phyloP scores from a whole-genome alignment of 1,140 invertebrate species.

The Ericerus pela region DNA sequence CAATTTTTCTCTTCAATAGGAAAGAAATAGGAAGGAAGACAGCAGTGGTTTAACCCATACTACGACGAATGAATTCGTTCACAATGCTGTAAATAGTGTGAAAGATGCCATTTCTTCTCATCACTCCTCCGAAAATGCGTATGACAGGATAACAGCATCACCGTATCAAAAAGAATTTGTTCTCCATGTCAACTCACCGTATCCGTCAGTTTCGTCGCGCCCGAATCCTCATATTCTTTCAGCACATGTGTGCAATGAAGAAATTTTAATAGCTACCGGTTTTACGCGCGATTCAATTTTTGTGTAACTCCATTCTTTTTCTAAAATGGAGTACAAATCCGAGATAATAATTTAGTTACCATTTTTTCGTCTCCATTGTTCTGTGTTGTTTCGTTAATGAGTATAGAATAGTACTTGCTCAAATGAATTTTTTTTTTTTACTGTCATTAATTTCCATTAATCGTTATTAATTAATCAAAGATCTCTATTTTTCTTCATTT shows the following conservation, averaged over 20 bases:
- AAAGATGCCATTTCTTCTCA: conserved; percentile 13
- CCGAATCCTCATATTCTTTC: conserved; percentile 16
- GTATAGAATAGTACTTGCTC: too few relatives aligned
- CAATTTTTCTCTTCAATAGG: neutral
- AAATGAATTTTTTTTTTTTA: too few relatives aligned
- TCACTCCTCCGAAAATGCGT: conserved; percentile 3
- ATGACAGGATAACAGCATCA: conserved; percentile 9
- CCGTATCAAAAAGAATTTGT: conserved; percentile 22
- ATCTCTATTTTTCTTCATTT: too few relatives aligned
- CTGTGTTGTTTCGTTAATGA: too few relatives aligned
- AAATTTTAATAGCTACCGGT: conserved; percentile 1
- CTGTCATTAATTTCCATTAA: too few relatives aligned
- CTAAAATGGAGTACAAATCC: too few relatives aligned
- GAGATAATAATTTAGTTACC: too few relatives aligned
- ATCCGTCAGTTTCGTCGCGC: conserved; percentile 18
- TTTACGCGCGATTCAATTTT: neutral
- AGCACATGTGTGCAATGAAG: neutral
- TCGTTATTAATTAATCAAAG: too few relatives aligned
- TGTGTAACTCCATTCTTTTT: too few relatives aligned
- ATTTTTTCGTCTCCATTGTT: too few relatives aligned
- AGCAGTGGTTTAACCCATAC: conserved; percentile 13
- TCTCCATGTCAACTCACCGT: conserved; percentile 17
- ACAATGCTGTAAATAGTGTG: neutral
- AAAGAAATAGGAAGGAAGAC: neutral
- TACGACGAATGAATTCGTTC: conserved; percentile 16